These are phyloP conservation scores for Orchesella cincta DNA, from an alignment of 1,140 invertebrate genomes.

Conservation along the genomic window DNA sequence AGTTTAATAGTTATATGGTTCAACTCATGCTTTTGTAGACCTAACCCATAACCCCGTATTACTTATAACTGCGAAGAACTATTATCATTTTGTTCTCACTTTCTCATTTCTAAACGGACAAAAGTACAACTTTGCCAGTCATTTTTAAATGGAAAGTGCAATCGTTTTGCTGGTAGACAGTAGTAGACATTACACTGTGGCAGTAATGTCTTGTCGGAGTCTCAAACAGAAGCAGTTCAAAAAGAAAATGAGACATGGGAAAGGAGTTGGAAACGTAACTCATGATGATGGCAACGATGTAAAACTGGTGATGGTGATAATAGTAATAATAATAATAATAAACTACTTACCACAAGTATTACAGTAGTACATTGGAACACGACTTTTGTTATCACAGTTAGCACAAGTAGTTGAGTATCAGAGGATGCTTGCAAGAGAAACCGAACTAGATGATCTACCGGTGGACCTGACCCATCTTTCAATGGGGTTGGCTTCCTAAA, in stretches of 20 bases:
- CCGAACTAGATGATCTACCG: constrained; percentile 43
- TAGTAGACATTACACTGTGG: no score
- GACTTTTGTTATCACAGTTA: constrained; percentile 52
- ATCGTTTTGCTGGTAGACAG: no score
- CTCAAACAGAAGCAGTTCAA: not conserved
- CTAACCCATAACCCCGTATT: no score
- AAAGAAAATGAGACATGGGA: not conserved
- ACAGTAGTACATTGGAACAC: constrained; percentile 51
- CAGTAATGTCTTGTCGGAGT: not conserved
- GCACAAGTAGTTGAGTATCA: constrained; percentile 49
- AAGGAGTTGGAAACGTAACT: not conserved
- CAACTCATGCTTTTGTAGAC: no score
- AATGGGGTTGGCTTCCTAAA: constrained; percentile 48
- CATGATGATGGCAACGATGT: no score
- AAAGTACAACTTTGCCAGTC: no score
- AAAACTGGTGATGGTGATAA: not conserved
- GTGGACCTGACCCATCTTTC: constrained; percentile 49
- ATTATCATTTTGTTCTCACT: no score
- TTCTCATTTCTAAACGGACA: no score
- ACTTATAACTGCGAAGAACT: no score
- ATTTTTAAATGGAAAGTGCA: no score
- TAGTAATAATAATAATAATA: not conserved
- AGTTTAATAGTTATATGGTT: no score
- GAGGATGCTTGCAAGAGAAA: constrained; percentile 49
- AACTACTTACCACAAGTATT: constrained; percentile 50